Evolutionary conservation across 2,113 vertebrate species (phyloP).

Genomic region (Tyrannus savana): DNA sequence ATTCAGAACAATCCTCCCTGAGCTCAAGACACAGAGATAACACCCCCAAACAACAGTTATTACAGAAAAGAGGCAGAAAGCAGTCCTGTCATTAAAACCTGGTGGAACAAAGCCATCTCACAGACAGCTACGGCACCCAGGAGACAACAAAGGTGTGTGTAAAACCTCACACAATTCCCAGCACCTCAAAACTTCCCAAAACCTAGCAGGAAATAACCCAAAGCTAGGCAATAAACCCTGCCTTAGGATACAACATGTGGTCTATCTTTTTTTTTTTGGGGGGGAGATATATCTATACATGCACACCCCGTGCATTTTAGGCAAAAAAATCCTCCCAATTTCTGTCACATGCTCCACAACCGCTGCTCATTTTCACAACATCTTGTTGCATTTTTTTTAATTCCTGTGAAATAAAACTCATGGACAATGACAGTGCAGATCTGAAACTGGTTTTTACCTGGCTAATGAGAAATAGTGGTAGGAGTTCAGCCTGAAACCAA

Average conservation of each 20-base stretch:
- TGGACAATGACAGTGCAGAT: not conserved
- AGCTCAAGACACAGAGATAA: not conserved
- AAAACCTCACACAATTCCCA: not conserved
- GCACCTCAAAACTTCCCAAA: not conserved
- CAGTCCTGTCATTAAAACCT: not conserved
- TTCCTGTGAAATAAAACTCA: not conserved
- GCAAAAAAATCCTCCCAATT: not conserved
- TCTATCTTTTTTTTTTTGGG: not conserved
- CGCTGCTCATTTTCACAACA: not conserved
- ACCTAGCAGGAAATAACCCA: not conserved
- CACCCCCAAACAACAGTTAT: not conserved
- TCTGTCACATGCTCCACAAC: accelerated
- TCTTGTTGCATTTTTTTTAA: not conserved
- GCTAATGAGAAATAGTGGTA: not conserved
- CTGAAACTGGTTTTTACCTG: not conserved
- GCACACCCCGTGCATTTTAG: accelerated
- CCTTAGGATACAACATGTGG: not conserved
- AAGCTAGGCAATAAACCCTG: not conserved
- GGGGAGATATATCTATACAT: not conserved
- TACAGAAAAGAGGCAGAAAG: not conserved
- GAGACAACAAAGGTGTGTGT: not conserved
- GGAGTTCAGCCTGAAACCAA: not conserved
- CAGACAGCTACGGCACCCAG: not conserved
- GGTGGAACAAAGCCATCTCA: not conserved
- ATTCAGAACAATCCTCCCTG: not conserved